Base-by-base conservation (phyloP, 1,140 invertebrate species). In the Copidosoma floridanum region DNA sequence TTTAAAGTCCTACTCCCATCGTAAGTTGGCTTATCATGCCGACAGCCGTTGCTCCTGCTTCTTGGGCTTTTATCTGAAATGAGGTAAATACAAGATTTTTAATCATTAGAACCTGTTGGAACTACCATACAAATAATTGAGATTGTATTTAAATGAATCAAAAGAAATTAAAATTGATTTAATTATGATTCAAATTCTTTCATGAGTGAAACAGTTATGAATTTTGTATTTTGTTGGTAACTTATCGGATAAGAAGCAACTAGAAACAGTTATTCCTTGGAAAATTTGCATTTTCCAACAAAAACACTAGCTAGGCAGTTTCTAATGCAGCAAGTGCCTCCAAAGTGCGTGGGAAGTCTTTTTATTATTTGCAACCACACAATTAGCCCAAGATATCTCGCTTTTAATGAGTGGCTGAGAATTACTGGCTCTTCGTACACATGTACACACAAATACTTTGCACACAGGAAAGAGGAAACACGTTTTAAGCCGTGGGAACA, bases 371-470 rank as follows among this genome's bases (percentile, higher is more conserved):
- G 24, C 11, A 60, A 37, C n/a, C 35, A 38, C 20, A 65, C 63
- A 70, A 70, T 70, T 68, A 70, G 62, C 59, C 44, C 52, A 59
- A 65, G 65, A 66, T 66, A 70, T 67, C 62, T 68, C 43, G 61
- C 57, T 50, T 62, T 23, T 60, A 68, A 64, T 44, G 41, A 65
- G 55, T 43, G 38, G 50, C 64, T 66, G 68, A 64, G 68, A 70
- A 68, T 70, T 65, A 63, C 65, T 52, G 46, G n/a, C 60, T 56
- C 14, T 46, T 43, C 43, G 53, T 18, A 46, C 59, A 47, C 66
- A 68, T 61, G 66, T 67, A 67, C 68, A 56, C 65, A 66, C 66
- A 70, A 70, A 67, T 56, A 40, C 16, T 47, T 61, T 56, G n/a
- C 21, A 46, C 59, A 47, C 66, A 68, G 63, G 66, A 68, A 67